Percentiles rank a stretch among this genome's conserved stretches.
Evolutionary conservation across 1,140 invertebrate genomes (phyloP).

Genomic region (Agraylea sexmaculata): DNA sequence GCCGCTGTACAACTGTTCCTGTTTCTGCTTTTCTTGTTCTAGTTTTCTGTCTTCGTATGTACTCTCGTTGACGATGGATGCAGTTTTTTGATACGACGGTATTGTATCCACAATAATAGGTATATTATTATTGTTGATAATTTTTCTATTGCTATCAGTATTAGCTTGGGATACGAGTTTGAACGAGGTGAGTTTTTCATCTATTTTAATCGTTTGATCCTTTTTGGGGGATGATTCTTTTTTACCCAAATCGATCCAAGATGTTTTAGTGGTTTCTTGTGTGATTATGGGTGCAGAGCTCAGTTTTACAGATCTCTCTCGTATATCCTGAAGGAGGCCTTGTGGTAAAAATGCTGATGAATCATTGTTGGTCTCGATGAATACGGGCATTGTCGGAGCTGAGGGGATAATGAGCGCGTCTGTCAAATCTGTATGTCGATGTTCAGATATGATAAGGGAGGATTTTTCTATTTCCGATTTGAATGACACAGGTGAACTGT

Average conservation of each 20-base stretch:
- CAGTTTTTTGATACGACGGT: slow-evolving; percentile 6
- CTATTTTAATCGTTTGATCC: slow-evolving; percentile 12
- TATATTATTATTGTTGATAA: slow-evolving; percentile 22
- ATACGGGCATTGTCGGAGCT: slow-evolving; percentile 17
- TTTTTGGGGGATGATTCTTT: slow-evolving; percentile 14
- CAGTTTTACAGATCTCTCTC: slow-evolving; percentile 42
- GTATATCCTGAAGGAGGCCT: slow-evolving; percentile 47
- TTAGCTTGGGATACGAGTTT: slow-evolving; percentile 38
- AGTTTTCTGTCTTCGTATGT: slow-evolving; percentile 53
- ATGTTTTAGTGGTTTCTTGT: slow-evolving; percentile 14
- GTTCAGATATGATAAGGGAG: slow-evolving; percentile 3
- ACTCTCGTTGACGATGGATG: slow-evolving; percentile 48
- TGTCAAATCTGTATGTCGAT: not conserved
- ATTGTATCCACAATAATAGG: slow-evolving; percentile 10
- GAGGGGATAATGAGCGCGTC: slow-evolving; percentile 7
- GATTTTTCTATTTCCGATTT: slow-evolving; percentile 16
- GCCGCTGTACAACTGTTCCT: slow-evolving; percentile 38
- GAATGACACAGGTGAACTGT: slow-evolving; percentile 14
- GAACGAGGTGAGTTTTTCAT: slow-evolving; percentile 35
- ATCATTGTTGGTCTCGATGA: slow-evolving; percentile 3
- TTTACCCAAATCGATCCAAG: slow-evolving; percentile 17
- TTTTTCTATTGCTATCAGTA: slow-evolving; percentile 27
- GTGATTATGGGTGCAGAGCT: slow-evolving; percentile 21
- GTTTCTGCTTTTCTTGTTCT: slow-evolving; percentile 39
- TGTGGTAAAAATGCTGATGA: slow-evolving; percentile 40